Percentiles rank a stretch among this genome's conserved stretches.
phyloP scores from a whole-genome alignment of 2,888 invertebrate species.

The Tetheella fluctuosa region DNA sequence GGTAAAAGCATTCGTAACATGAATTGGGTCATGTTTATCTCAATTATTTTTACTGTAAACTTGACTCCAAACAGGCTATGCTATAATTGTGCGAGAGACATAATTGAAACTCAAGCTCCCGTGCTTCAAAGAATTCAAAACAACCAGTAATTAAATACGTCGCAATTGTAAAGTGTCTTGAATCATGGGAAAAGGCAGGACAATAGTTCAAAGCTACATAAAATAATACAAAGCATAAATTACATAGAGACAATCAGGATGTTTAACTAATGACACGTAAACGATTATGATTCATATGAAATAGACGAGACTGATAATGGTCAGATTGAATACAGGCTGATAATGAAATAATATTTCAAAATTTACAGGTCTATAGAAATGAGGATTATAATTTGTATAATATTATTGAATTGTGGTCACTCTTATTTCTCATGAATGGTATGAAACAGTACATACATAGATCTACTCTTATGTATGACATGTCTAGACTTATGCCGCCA shows the following conservation, averaged over 20 bases:
- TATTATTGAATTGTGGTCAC: neutral
- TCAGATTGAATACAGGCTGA: too few species aligned
- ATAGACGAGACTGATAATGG: neutral
- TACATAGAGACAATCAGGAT: neutral
- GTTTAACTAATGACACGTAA: neutral
- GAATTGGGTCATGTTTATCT: slow-evolving; percentile 41
- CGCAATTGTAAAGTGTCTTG: neutral
- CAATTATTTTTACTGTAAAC: slow-evolving; percentile 39
- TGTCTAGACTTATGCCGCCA: slow-evolving; percentile 28
- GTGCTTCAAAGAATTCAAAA: neutral
- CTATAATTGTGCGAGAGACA: neutral
- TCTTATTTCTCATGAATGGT: neutral
- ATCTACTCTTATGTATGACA: slow-evolving; percentile 13
- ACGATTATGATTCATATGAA: neutral
- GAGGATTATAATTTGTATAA: neutral
- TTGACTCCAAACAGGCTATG: slow-evolving; percentile 28
- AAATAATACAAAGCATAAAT: too few species aligned
- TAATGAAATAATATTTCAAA: too few species aligned
- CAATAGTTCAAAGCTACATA: neutral
- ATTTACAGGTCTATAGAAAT: too few species aligned
- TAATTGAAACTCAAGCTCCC: neutral
- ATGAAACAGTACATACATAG: slow-evolving; percentile 13
- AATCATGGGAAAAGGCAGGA: neutral
- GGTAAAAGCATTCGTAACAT: slow-evolving; percentile 35
- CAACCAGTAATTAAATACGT: neutral